These are phyloP conservation scores for Otus scops DNA, from an alignment of 2,797 vertebrate species.

Conservation along the genomic window DNA sequence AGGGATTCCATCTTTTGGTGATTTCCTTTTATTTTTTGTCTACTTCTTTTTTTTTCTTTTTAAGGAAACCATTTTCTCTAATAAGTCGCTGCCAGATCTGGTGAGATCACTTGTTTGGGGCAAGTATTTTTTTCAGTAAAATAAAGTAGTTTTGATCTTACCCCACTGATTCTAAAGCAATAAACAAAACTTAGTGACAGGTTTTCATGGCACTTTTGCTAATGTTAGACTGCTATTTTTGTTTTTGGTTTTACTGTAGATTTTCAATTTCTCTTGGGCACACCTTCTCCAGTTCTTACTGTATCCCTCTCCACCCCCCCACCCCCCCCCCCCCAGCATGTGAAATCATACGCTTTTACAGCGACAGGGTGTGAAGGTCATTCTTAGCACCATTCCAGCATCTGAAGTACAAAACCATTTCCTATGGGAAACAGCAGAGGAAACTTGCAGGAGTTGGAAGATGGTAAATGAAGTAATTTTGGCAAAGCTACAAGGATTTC, in stretches of 20 bases:
- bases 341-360: accelerated
- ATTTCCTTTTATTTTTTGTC: not conserved
- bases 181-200: not conserved
- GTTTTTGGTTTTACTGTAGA: not conserved
- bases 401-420: not conserved
- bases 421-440: not conserved
- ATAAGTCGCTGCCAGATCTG: not conserved
- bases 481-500: not conserved
- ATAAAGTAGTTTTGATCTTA: not conserved
- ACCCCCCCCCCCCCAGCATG: too few species aligned
- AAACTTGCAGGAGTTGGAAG: not conserved
- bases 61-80: not conserved
- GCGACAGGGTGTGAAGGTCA: not conserved
- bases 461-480: not conserved
- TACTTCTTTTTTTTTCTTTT: not conserved
- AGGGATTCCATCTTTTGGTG: not conserved
- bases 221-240: not conserved
- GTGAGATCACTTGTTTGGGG: not conserved
- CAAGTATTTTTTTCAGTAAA: not conserved
- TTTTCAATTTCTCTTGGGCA: not conserved
- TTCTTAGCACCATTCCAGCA: not conserved
- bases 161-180: not conserved
- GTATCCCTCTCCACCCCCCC: not conserved
- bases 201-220: not conserved
- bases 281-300: not conserved